Evolutionary conservation across 2,113 vertebrate genomes (phyloP).

Genomic region (Nerophis ophidion): DNA sequence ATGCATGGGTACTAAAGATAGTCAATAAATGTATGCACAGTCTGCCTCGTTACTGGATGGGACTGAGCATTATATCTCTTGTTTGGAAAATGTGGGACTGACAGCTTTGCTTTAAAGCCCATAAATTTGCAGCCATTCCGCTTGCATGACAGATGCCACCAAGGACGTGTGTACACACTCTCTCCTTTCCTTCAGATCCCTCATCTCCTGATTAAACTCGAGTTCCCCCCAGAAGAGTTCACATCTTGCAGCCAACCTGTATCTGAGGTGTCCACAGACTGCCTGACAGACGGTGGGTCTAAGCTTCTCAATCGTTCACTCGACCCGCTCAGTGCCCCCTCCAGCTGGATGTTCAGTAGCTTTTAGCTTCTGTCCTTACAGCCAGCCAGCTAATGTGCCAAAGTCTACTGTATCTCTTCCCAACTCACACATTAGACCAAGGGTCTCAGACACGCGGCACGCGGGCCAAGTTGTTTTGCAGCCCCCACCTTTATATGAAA

Average conservation of each 20-base stretch:
- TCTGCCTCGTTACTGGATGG: background rate
- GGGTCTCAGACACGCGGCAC: too few relatives aligned
- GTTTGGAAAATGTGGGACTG: background rate
- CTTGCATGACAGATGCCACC: conserved; percentile 27
- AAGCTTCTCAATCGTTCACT: conserved; percentile 17
- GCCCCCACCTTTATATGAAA: too few relatives aligned
- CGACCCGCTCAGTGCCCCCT: conserved; percentile 35
- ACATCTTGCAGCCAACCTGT: conserved; percentile 37
- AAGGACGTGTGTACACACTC: conserved; percentile 8
- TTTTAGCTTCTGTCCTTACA: conserved; percentile 30
- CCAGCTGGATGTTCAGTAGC: conserved; percentile 47
- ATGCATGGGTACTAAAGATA: background rate
- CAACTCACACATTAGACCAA: conserved; percentile 12
- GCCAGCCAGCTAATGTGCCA: conserved; percentile 40
- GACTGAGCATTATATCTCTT: background rate
- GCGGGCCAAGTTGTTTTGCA: too few relatives aligned
- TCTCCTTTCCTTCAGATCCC: conserved; percentile 11
- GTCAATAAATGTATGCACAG: background rate
- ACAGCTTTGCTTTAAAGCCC: conserved; percentile 1
- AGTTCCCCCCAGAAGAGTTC: conserved; percentile 21
- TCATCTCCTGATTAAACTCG: conserved; percentile 12
- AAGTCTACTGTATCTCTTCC: conserved; percentile 16
- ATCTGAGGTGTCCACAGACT: conserved; percentile 29
- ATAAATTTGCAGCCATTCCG: conserved; percentile 15
- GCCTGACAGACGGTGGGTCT: conserved; percentile 28